phyloP scores from a whole-genome alignment of 2,113 vertebrate genomes.

The Cavia porcellus region DNA sequence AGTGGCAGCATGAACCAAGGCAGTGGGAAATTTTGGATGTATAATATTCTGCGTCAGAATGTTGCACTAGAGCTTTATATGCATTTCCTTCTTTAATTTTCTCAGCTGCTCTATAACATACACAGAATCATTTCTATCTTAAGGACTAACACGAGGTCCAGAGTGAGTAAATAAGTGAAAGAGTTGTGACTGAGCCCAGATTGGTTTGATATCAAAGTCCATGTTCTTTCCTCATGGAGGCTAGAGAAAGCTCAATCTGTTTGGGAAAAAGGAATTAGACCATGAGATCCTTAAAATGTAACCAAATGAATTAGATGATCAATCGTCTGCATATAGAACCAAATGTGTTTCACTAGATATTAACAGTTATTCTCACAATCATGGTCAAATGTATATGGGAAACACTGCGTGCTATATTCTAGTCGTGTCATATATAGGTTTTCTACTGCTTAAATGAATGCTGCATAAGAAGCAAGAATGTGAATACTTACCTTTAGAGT shows the following conservation, averaged over 20 bases:
- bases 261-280: not conserved
- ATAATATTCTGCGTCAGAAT: not conserved
- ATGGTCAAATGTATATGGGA: not conserved
- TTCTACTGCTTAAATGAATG: not conserved
- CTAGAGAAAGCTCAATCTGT: not conserved
- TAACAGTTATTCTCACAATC: not conserved
- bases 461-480: not conserved
- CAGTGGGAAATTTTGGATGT: not conserved
- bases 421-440: not conserved
- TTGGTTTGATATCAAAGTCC: not conserved
- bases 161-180: not conserved
- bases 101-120: not conserved
- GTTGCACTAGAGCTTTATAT: not conserved
- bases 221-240: slow-evolving; percentile 24
- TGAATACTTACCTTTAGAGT: not conserved
- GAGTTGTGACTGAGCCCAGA: not conserved
- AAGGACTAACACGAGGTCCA: not conserved
- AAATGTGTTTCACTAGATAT: not conserved
- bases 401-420: not conserved
- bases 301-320: not conserved
- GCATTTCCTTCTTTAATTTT: slow-evolving; percentile 11
- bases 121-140: not conserved
- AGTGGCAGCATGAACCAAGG: not conserved
- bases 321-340: not conserved
- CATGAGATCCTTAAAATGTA: not conserved